Conservation (phyloP, 2,113 vertebrate genomes). For the Labeo catla region DNA sequence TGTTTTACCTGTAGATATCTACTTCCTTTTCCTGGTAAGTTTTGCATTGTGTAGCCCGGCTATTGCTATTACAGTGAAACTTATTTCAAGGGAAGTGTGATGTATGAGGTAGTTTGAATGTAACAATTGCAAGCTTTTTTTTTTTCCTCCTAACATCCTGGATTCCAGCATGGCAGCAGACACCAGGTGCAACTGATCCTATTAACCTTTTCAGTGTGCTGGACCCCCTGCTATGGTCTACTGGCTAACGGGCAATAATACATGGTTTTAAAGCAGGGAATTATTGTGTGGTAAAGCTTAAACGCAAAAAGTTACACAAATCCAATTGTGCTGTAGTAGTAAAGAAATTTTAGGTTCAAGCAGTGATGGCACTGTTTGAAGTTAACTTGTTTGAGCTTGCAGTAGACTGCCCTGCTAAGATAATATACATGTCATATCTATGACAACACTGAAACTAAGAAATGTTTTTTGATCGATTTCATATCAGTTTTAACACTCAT, state of each 20-base stretch:
- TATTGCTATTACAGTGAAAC: neutral
- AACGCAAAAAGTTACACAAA: conserved; percentile 6
- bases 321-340: neutral
- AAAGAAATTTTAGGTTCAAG: neutral
- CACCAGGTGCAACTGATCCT: conserved; percentile 51
- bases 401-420: neutral
- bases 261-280: conserved; percentile 40
- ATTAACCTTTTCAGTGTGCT: conserved; percentile 56
- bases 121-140: conserved; percentile 24
- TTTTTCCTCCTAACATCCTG: conserved; percentile 30
- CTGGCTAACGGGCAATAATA: conserved; percentile 19
- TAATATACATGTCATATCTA: too few relatives aligned
- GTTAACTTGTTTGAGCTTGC: neutral
- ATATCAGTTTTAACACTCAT: neutral
- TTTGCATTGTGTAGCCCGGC: neutral
- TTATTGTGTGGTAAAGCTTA: neutral
- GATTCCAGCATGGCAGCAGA: conserved; percentile 51
- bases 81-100: neutral
- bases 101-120: conserved; percentile 12
- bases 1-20: neutral
- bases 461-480: neutral
- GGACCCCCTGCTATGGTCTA: conserved; percentile 46
- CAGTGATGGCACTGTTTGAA: neutral
- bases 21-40: neutral
- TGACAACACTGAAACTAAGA: neutral